Base-by-base conservation (phyloP, 2,888 invertebrate species). In the Morinoia aosen region DNA sequence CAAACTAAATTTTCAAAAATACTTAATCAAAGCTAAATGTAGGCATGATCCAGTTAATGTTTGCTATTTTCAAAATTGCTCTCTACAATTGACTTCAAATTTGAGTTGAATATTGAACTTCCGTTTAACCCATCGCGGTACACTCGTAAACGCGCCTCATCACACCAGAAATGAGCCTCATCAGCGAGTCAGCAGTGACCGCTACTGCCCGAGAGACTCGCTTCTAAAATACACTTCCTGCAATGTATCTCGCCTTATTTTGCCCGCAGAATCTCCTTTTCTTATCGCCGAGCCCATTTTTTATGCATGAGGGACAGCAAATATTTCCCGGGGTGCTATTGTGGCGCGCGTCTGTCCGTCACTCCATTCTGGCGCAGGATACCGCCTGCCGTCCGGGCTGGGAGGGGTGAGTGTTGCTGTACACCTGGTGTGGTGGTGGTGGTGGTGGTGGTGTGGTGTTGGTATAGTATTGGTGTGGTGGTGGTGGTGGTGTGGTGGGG, bases 261-360 rank as follows among this genome's bases (percentile, higher is more conserved):
- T 8, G 19, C 8, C 3, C 76, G 25, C 33, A 76, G 25, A 76
- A 2, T 33, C 76, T 76, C 25, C 61, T 76, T 76, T 76, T 76
- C 90, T 4, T 33, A 8, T 40, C 8, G 11, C 39, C 16, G 39
- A 4, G 40, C 90, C 14, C 90, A 39, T 90, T 90, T 90, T 48
- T 90, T 40, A 90, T 90, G 90, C 90, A 90, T 90, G 90, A 90
- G 90, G 48, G 48, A 14, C 40, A 90, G 48, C 90, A 90, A 90
- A 90, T 90, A 90, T 90, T 90, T 90, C 48, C 40, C 39, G 76
- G 76, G 19, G 25, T 76, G 76, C 76, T 76, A 76, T 76, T 76
- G 76, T 76, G 76, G 25, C 33, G 33, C 25, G 76, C 25, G 76
- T 33, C 76, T 76, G 76, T 16, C 76, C 25, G 76, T 76, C 76